Base-by-base conservation (phyloP, 2,888 invertebrate species). In the Lymantria monacha region DNA sequence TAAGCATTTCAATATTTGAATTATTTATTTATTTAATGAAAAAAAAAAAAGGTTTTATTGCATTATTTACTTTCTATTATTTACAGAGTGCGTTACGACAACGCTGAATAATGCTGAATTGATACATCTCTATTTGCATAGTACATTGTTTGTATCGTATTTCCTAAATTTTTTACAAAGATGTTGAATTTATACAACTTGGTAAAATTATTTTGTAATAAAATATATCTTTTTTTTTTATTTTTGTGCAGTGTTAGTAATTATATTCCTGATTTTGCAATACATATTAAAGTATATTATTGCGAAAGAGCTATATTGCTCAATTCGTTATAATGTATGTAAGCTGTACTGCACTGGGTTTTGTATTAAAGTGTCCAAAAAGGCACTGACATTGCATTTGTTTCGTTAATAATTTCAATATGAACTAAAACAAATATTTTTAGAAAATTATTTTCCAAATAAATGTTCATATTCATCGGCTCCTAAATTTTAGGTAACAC, bases 81-180 rank as follows among this genome's bases (percentile, higher is more conserved):
- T 89, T 87, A 61, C 91, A 92, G 92, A 72, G 88, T 91, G 42
- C 87, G 91, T 54, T 92, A 92, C 64, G 91, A 92, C 68, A 78
- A 91, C 70, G 87, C 91, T 13, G 92, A 92, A 67, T 92, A 85
- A 82, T 55, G 48, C 49, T 46, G 51, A 46, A 43, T 48, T 44
- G 15, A 46, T 55, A 48, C 41, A 48, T 37, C 43, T 52, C 50
- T 55, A 44, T 53, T 47, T 41, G n/a, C 42, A 49, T 38, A 38
- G 68, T 59, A 51, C 48, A 44, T 53, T 49, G 46, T 49, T 44
- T 56, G 55, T 64, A 63, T 53, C 53, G 61, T 49, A 44, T 48
- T 48, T 49, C 38, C 45, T 47, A 12, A 52, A 57, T 60, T 47
- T 44, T 22, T 55, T 59, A 53, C 55, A 44, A 52, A 57, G 61